Evolutionary conservation across 2,113 vertebrate genomes (phyloP).

Genomic region (Marcusenius ussheri): DNA sequence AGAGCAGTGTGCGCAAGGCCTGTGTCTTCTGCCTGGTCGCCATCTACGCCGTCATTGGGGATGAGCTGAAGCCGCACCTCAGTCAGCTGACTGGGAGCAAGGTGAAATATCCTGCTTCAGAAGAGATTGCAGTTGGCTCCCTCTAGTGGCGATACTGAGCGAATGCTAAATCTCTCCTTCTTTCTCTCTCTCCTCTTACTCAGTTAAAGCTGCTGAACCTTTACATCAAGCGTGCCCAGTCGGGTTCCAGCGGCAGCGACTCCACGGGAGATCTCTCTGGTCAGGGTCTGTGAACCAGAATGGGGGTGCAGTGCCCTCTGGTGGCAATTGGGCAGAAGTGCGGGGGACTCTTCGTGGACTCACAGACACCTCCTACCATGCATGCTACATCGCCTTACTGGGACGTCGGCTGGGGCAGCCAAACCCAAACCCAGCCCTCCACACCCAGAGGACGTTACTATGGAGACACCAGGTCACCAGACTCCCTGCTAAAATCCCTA

Average conservation of each 20-base stretch:
- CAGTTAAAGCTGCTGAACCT: conserved; percentile 96
- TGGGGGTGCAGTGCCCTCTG: conserved; percentile 9
- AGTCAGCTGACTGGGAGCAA: conserved; percentile 94
- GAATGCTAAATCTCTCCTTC: background rate
- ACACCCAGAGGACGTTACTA: background rate
- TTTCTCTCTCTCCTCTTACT: conserved; percentile 25
- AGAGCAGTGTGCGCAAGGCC: conserved; percentile 95
- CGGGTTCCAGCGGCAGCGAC: conserved; percentile 76
- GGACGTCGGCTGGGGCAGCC: background rate
- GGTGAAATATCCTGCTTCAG: conserved; percentile 56
- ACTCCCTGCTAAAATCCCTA: background rate
- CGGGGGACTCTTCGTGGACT: background rate
- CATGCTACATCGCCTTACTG: conserved; percentile 3
- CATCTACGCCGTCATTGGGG: conserved; percentile 87
- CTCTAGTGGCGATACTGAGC: background rate
- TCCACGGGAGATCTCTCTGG: conserved; percentile 68
- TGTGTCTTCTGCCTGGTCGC: conserved; percentile 96
- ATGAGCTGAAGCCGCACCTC: conserved; percentile 93
- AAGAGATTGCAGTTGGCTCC: background rate
- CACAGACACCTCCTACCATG: background rate
- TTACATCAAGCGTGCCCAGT: conserved; percentile 95
- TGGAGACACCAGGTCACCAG: background rate
- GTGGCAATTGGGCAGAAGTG: conserved; percentile 2
- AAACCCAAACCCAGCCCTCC: background rate
- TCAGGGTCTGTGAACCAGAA: conserved; percentile 70